phyloP scores from a whole-genome alignment of 2,797 vertebrate genomes.

The Cephalopachus bancanus region DNA sequence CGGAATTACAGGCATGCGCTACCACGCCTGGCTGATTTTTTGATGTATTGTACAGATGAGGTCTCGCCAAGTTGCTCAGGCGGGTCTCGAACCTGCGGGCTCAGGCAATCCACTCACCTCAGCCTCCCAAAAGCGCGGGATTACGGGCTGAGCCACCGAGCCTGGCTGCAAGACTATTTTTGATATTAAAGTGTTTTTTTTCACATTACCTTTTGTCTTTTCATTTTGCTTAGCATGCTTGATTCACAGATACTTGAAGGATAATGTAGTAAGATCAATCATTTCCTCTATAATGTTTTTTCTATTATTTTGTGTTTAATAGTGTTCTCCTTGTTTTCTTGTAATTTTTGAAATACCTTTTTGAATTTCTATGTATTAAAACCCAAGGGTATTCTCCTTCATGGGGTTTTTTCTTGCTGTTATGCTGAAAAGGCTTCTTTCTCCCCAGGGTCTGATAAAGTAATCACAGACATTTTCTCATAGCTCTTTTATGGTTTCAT shows the following conservation, averaged over 20 bases:
- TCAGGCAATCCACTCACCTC: not conserved
- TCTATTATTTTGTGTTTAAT: constrained; percentile 59
- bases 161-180: not conserved
- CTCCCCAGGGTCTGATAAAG: constrained; percentile 16
- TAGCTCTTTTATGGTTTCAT: constrained; percentile 40
- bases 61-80: not conserved
- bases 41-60: not conserved
- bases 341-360: constrained; percentile 57
- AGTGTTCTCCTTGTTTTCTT: constrained; percentile 29
- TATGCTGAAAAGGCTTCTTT: not conserved
- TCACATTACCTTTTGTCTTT: not conserved
- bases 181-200: not conserved
- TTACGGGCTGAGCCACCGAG: not conserved
- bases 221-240: constrained; percentile 33
- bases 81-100: not conserved
- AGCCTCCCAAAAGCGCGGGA: not conserved
- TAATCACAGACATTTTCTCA: constrained; percentile 3
- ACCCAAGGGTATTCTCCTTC: not conserved
- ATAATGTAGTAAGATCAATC: constrained; percentile 41
- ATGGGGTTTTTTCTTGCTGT: not conserved
- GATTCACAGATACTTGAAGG: constrained; percentile 53
- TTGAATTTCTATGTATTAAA: constrained; percentile 52
- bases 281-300: constrained; percentile 28
- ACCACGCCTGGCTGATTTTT: not conserved
- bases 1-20: too few relatives aligned